Evolutionary conservation across 2,888 invertebrate species (phyloP), one percentile per base, ranked within the genome.

Genomic region (Acanthopleura granulata): DNA sequence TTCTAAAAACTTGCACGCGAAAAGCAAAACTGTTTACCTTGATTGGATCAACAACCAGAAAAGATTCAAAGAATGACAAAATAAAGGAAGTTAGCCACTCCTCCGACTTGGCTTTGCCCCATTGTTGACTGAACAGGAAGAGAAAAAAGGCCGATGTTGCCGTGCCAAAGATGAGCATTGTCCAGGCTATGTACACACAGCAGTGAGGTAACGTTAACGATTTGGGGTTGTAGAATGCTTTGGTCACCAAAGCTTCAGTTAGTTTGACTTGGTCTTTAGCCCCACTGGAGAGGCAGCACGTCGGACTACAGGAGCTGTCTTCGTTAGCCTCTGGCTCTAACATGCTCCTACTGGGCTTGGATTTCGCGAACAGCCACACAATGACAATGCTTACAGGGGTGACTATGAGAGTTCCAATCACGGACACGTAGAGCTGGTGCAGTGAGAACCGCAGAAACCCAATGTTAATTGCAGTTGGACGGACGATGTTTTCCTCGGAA

Each of bases 11-110:
- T 40, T 9, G 40, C 40, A 40, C 4, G 25, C 16, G 18, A n/a
- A 18, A 22, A 27, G n/a, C n/a, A n/a, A 73, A 22, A 57, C 57
- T 6, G 12, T 16, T 74, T 77, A 87, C 87, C 81, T 88, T 86
- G 18, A 88, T 76, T 0, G 88, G 88, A 74, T 89, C 85, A 0
- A 84, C 84, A 25, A 89, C 62, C 15, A 89, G 79, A 0, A 88
- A 77, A 0, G 87, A 87, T 0, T 82, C 81, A 62, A 88, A 82
- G 77, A 88, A 83, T 0, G 86, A 81, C 11, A 86, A 25, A 25
- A 66, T 16, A 27, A 66, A 66, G 6, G 66, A 25, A 1, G 66
- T 66, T 27, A 66, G 29, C 66, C 66, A 66, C 22, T 66, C 66
- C 27, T 66, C 66, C n/a, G 66, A 66, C 14, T 66, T 66, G 3